Evolutionary conservation across 92 coral and sea anemone genomes (phyloP), one percentile per base, ranked within the genome.

Genomic region (Umimayanthus chanpuru): DNA sequence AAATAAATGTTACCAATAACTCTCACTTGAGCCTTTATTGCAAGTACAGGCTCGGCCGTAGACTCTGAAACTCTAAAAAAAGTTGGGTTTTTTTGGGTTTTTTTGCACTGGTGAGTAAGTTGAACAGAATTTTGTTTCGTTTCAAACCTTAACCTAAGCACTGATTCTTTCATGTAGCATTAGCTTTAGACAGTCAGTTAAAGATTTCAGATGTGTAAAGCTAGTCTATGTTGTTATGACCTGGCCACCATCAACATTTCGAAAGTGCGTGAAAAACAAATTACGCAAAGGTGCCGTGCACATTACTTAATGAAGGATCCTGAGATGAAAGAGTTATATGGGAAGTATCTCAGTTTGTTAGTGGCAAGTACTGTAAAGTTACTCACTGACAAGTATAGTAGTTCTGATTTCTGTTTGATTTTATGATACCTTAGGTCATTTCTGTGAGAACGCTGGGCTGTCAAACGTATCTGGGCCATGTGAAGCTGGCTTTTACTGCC

Each of bases 401-500:
- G 49, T 44, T 30, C 8, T 56, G 49, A 56, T 18, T 39, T 20
- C 32, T 49, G 53, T 64, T 4, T 26, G 10, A 12, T 55, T 32
- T 75, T 39, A 5, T 11, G 29, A 20, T 75, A 30, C 14, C 49
- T 23, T 30, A 97, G 99, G 99, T 40, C 86, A 92, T 88, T 97
- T 88, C 89, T 97, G 99, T 80, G 92, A 77, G n/a, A 84, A 86
- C 58, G 77, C 91, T 32, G 96, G 92, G 66, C 94, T 94, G 30
- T 80, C 98, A 16, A 92, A 92, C 67, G 96, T 94, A 55, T 87
- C 98, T 20, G 99, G 93, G 9, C 94, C 94, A 18, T 97, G 99
- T 85, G 98, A 97, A 68, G 91, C 95, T 66, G 99, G 99, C 6
- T 94, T 85, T 79, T 97, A 92, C 88, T 97, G 99, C 78, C 70